A percentile compares a stretch with the other conserved stretches of the same genome.
Evolutionary conservation across 2,113 vertebrate genomes (phyloP).

Genomic region (Harpagus bidentatus): DNA sequence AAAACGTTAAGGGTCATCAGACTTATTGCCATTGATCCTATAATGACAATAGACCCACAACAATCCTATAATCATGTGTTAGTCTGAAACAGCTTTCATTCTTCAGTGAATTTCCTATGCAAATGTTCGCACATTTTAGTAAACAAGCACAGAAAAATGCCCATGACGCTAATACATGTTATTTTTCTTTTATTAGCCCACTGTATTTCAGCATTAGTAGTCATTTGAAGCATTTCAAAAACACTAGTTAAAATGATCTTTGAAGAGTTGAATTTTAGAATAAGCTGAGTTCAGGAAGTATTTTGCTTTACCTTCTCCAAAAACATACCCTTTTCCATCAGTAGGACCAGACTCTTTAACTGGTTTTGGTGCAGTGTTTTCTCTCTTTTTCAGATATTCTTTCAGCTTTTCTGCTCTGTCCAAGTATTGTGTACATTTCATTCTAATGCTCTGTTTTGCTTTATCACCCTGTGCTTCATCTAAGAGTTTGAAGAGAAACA

Average conservation of each 20-base stretch:
- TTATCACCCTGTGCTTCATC: slow-evolving; percentile 96
- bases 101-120: not conserved
- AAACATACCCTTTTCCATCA: slow-evolving; percentile 91
- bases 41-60: no score
- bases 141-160: slow-evolving; percentile 1
- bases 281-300: not conserved
- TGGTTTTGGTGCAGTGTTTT: slow-evolving; percentile 85
- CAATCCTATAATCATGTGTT: not conserved
- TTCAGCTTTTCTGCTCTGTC: slow-evolving; percentile 96
- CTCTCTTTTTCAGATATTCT: slow-evolving; percentile 91
- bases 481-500: slow-evolving; percentile 63
- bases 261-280: not conserved
- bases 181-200: not conserved
- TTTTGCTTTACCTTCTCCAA: slow-evolving; percentile 15
- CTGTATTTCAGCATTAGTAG: not conserved
- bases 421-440: slow-evolving; percentile 91
- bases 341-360: slow-evolving; percentile 85
- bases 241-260: not conserved
- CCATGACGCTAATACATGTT: not conserved
- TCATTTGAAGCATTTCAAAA: not conserved
- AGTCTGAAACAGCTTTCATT: not conserved
- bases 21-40: not conserved
- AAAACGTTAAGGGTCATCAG: not conserved
- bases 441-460: slow-evolving; percentile 90
- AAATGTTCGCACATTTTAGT: not conserved